Base-by-base conservation (phyloP, 1,140 invertebrate species). In the Drosophila seguyi region DNA sequence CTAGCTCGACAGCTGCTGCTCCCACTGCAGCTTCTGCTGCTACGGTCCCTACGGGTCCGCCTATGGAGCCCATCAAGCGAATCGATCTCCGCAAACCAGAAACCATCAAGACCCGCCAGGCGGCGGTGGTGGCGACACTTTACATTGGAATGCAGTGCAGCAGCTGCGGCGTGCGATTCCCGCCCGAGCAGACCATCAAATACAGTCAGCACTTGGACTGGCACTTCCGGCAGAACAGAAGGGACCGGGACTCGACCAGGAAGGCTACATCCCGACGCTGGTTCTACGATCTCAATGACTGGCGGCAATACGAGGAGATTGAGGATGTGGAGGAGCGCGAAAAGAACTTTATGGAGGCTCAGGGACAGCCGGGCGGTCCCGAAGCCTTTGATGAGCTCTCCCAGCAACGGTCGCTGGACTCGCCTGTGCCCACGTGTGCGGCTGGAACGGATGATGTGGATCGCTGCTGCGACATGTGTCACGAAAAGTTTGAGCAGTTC, bases 201-300 rank as follows among this genome's bases (percentile, higher is more conserved):
- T 97, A 99, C 91, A 97, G 97, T 72, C 97, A 98, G 91, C 98
- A 99, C 93, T 94, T 99, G 31, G 98, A 99, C 93, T 99, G 98
- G 98, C 98, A 99, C 94, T 99, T 99, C 93, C 94, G 98, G 11
- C 97, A 98, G 92, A 99, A 99, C 93, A 94, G 97, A 11, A 94
- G 96, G 45, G 97, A 98, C 81, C 95, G 97, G 65, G 97, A 98
- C 81, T 96, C 97, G 1, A 95, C 96, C 0, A 94, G 96, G 25
- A 96, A 97, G 52, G 96, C 97, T 0, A 96, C 97, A 75, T 96
- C 96, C 16, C 93, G 98, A 7, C 95, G 96, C 62, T 98, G 97
- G 97, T 98, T 97, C 92, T 99, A 98, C 90, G 96, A 97, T 81
- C 94, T 97, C 41, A 95, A 95, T 66, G 98, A 99, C 92, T 99